These are phyloP conservation scores for Metaphire vulgaris DNA, from an alignment of 1,140 invertebrate species.

Conservation along the genomic window DNA sequence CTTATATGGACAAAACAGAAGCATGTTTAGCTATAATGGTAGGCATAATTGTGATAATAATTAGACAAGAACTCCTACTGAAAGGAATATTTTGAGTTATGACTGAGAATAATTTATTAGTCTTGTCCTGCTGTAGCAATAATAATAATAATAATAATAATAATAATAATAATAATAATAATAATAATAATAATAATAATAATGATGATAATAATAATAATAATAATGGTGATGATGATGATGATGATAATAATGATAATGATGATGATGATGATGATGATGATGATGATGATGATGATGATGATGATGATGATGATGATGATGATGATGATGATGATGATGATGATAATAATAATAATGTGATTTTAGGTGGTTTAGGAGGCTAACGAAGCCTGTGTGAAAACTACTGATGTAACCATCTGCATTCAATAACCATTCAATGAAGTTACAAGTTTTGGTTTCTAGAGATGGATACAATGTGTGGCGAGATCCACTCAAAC, in stretches of 20 bases:
- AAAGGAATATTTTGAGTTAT: no score
- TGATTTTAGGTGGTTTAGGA: no score
- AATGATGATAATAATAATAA: neutral
- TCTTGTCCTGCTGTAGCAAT: neutral
- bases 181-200: slow-evolving; percentile 10
- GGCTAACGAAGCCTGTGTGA: no score
- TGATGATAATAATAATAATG: neutral
- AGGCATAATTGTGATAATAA: no score
- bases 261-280: slow-evolving; percentile 14
- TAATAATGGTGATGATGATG: neutral
- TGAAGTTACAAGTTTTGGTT: no score
- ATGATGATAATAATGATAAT: neutral
- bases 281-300: slow-evolving; percentile 30
- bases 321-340: neutral
- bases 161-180: neutral
- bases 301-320: slow-evolving; percentile 11
- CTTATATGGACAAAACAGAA: no score
- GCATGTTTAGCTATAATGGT: no score
- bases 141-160: neutral
- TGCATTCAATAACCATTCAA: no score
- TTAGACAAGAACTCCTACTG: no score
- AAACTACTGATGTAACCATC: no score
- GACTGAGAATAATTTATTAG: no score
- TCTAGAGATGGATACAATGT: slow-evolving; percentile 66
- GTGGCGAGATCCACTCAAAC: slow-evolving; percentile 82